Percentiles rank a stretch among this genome's conserved stretches.
Conservation (phyloP, 1,140 invertebrate species). For the Atopsyche davidsoni region DNA sequence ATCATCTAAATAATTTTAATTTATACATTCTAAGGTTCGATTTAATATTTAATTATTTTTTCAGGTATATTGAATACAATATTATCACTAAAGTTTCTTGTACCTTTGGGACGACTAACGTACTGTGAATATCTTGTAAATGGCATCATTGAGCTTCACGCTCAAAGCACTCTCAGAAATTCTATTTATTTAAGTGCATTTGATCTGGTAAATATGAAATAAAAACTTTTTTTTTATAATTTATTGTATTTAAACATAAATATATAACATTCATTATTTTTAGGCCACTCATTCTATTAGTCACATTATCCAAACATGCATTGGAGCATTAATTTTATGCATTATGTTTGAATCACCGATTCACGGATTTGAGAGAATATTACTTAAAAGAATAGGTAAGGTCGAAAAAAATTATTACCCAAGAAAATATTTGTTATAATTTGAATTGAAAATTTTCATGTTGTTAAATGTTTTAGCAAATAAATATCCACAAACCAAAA, state of each 20-base stretch:
- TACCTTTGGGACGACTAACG: constrained; percentile 59
- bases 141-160: constrained; percentile 58
- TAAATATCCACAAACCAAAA: too few species aligned
- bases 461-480: too few species aligned
- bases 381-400: constrained; percentile 46
- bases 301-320: constrained; percentile 54
- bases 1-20: neutral
- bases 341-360: constrained; percentile 64
- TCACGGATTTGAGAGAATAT: constrained; percentile 60
- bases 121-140: constrained; percentile 68
- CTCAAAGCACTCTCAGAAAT: constrained; percentile 50
- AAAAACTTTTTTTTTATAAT: constrained; percentile 7
- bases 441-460: too few species aligned
- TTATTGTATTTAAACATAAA: neutral
- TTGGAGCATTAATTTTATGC: constrained; percentile 56
- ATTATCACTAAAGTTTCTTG: constrained; percentile 57
- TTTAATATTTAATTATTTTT: constrained; percentile 26
- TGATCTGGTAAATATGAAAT: constrained; percentile 42
- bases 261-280: constrained; percentile 34
- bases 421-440: too few species aligned
- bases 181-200: constrained; percentile 46
- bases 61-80: constrained; percentile 54
- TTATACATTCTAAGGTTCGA: too few species aligned
- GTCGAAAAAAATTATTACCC: too few species aligned
- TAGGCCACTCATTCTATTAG: constrained; percentile 50